Evolutionary conservation across 2,888 invertebrate genomes (phyloP).

Genomic region (Tipula confusa): DNA sequence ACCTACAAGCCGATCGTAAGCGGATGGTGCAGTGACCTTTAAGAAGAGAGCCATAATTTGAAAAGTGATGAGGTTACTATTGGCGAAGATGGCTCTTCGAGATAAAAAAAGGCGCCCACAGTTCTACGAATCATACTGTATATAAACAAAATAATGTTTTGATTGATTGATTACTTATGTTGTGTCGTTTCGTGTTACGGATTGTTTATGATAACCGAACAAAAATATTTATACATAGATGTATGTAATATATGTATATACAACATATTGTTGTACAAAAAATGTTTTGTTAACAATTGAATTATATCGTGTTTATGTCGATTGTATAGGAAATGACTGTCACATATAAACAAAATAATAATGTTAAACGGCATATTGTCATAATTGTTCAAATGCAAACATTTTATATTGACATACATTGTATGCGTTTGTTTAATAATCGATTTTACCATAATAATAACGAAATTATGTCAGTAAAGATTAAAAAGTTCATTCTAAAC

Average conservation of each 20-base stretch:
- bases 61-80: too few relatives aligned
- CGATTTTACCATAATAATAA: background rate
- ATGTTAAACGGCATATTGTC: background rate
- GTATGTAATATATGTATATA: background rate
- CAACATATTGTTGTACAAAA: background rate
- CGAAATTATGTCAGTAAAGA: too few relatives aligned
- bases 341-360: background rate
- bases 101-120: too few relatives aligned
- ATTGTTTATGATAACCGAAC: background rate
- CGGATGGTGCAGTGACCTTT: too few relatives aligned
- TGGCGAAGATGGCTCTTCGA: too few relatives aligned
- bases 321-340: background rate
- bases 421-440: background rate
- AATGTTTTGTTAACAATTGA: background rate
- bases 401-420: background rate
- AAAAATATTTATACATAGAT: background rate
- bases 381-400: background rate
- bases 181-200: background rate
- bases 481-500: background rate
- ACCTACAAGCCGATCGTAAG: too few relatives aligned
- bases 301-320: background rate
- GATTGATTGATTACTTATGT: constrained; percentile 3
- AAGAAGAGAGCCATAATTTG: too few relatives aligned
- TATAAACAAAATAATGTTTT: background rate
- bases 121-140: background rate